Evolutionary conservation across 2,888 invertebrate species (phyloP), one percentile per base, ranked within the genome.

Genomic region (Heliconius cydno): DNA sequence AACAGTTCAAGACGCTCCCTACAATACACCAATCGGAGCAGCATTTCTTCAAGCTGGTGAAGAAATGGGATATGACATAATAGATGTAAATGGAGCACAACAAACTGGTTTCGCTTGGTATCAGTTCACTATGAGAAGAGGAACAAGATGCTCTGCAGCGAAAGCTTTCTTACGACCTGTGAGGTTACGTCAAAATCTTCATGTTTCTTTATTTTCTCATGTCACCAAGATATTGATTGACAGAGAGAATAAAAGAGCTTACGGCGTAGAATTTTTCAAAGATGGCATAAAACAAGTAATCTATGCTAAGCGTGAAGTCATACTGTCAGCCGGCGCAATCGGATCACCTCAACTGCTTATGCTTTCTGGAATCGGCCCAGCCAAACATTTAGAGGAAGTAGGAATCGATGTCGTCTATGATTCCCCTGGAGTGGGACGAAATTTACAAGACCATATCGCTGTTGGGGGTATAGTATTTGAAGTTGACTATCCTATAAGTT

Each of bases 321-420:
- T 99, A 81, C 89, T 98, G 22, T 96, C 98, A 1, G 98, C 98
- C 0, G 99, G 99, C 0, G 97, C 99, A 0, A 97, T 99, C 81
- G 98, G 97, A 84, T 96, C 98, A 0, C 99, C 99, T 0, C 99
- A 99, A 86, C 90, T 99, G 15, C 95, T 99, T 79, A 97, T 99
- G 98, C 93, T 99, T 86, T 97, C 97, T 52, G 99, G 99, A 0
- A 93, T 99, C 4, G 98, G 98, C 2, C 97, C 98, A 0, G 95
- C 94, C 34, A 90, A 96, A n/a, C 97, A 98, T 87, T 92, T 98
- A 6, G 89, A 95, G 82, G 96, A 97, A 83, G 95, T 97, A 15
- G 97, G 97, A 0, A 95, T 98, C 73, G 96, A 96, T 15, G 96
- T 98, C 66, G 95, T 98, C 7, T 96, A 96, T 57, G 96, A 98